Evolutionary conservation across 2,797 vertebrate genomes (phyloP), one percentile per base, ranked within the genome.

Genomic region (Rhinatrema bivittatum): DNA sequence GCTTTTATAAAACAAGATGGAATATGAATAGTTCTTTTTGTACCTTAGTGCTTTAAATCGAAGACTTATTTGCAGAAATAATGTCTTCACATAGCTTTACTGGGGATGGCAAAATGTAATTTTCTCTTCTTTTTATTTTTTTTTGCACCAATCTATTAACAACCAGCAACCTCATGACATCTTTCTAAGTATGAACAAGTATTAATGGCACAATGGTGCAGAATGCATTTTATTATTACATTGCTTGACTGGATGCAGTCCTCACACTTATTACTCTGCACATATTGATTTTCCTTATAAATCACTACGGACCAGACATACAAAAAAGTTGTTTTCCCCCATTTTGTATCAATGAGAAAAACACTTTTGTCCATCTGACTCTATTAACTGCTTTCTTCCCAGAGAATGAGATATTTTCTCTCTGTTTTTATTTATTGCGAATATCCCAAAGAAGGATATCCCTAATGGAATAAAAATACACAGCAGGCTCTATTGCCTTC

Each of bases 1-100:
- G n/a, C n/a, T n/a, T n/a, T n/a, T n/a, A n/a, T n/a, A n/a, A n/a
- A n/a, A 68, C 38, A 70, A 45, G 12, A 43, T 62, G 62, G 42
- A 68, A 70, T 71, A 46, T 63, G 81, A 78, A 73, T 52, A 62
- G 32, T 42, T 62, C 36, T 72, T 62, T 70, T 69, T 53, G 61
- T 39, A 75, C 48, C 62, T 60, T 48, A 51, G 20, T 38, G 63
- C 26, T 61, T 36, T 44, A 62, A 38, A 43, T 14, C 56, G 50
- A 46, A 35, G 62, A 66, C 46, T 71, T 72, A 81, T 70, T 69
- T 70, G 47, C 45, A 54, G 56, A 64, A 76, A 65, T 60, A 69
- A 58, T 60, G 55, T 54, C 45, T 64, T 61, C 34, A 18, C 63
- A 50, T 60, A 59, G 71, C 57, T 70, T 64, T n/a, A 26, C 38